Evolutionary conservation across 2,113 vertebrate genomes (phyloP), one percentile per base, ranked within the genome.

Genomic region (Rostratula benghalensis): DNA sequence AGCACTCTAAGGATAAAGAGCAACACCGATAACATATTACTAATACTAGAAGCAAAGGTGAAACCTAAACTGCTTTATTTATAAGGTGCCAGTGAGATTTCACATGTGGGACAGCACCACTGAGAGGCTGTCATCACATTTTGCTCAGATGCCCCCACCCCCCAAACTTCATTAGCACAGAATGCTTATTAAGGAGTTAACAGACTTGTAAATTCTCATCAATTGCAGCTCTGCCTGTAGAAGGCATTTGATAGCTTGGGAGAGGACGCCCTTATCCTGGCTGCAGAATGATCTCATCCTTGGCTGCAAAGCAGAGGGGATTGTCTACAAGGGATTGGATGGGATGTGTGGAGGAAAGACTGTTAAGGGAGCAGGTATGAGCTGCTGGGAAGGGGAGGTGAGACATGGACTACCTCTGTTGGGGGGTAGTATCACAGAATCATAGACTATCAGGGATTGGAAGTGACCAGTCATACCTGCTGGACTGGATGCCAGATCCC

Each of bases 131-230:
- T 24, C 60, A 33, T 39, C 39, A 39, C 39, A 39, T 39, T n/a
- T n/a, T n/a, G n/a, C n/a, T n/a, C n/a, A n/a, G n/a, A n/a, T n/a
- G n/a, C n/a, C n/a, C n/a, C 39, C 39, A 11, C 39, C 39, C 39
- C 39, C 39, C 39, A 89, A 0, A 0, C 13, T 14, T 20, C 0
- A 1, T 41, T 43, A 73, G 28, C 63, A 25, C 9, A 8, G 31
- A 28, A 19, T 50, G 48, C 12, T 83, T 18, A 15, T 23, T 41
- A 19, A 64, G 33, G 45, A 30, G 33, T n/a, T 41, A 54, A 28
- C 28, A 76, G 48, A 46, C 17, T 59, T 50, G 41, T 27, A 28
- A 20, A 54, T 71, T 31, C n/a, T 41, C 43, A 31, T 28, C 14
- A 59, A 10, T 7, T 43, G 56, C 67, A 71, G 41, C 46, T 61